A percentile compares a stretch with the other conserved stretches of the same genome.
Evolutionary conservation across 2,113 vertebrate species (phyloP).

Genomic region (Ancistrus triradiatus): DNA sequence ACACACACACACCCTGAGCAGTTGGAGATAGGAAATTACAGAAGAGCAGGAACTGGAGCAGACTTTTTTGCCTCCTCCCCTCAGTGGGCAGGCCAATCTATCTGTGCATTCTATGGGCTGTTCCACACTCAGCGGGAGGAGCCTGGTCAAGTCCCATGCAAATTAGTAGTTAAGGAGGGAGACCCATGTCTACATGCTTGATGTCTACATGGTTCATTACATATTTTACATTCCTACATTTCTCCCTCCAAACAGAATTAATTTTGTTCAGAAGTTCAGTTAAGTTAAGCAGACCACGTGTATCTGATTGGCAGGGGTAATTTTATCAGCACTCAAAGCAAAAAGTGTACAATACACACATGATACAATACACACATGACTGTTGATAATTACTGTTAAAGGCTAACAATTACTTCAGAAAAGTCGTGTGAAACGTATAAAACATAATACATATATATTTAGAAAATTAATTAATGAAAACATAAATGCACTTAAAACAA

Average conservation of each 20-base stretch:
- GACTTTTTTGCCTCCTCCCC: conserved; percentile 64
- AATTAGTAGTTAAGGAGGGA: conserved; percentile 59
- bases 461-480: not conserved
- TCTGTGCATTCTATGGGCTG: conserved; percentile 71
- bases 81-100: conserved; percentile 73
- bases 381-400: not conserved
- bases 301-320: not conserved
- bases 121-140: conserved; percentile 69
- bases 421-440: not conserved
- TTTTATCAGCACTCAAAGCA: not conserved
- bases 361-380: not conserved
- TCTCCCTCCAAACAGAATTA: conserved; percentile 15
- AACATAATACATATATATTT: not conserved
- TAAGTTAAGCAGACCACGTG: not conserved
- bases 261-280: conserved; percentile 19
- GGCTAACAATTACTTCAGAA: not conserved
- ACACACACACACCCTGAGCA: conserved; percentile 62
- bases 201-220: conserved; percentile 52
- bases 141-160: conserved; percentile 69
- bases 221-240: conserved; percentile 44
- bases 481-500: not conserved
- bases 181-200: conserved; percentile 51
- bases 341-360: not conserved
- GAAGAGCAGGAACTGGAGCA: conserved; percentile 69
- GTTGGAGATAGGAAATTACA: conserved; percentile 79